These are phyloP conservation scores for Mesoclemmys tuberculata DNA, from an alignment of 2,113 vertebrate genomes.

Conservation along the genomic window DNA sequence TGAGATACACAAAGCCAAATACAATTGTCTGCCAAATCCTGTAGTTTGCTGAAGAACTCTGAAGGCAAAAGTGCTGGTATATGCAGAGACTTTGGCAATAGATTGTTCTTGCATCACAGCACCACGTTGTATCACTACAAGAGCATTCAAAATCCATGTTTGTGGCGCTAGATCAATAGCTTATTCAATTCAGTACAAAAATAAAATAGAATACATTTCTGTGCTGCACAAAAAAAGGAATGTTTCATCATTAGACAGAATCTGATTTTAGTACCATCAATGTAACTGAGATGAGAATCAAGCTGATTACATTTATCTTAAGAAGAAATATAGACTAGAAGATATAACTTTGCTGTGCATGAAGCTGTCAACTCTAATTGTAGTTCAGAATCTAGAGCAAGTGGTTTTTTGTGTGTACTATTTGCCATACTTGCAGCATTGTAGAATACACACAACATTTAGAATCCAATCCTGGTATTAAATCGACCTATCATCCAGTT, in stretches of 20 bases:
- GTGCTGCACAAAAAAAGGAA: not conserved
- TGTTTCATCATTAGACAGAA: not conserved
- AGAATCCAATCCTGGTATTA: constrained; percentile 20
- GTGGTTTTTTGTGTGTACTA: constrained; percentile 17
- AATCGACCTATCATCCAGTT: constrained; percentile 27
- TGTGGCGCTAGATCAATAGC: constrained; percentile 34
- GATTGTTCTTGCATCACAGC: not conserved
- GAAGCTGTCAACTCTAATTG: constrained; percentile 7
- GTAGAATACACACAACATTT: constrained; percentile 32
- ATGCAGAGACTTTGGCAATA: not conserved
- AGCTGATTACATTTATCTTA: not conserved
- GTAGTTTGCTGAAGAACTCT: not conserved
- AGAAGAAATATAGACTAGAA: not conserved
- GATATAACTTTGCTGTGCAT: constrained; percentile 56
- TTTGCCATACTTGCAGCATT: constrained; percentile 5
- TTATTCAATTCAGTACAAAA: not conserved
- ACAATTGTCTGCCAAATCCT: not conserved
- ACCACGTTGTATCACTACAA: not conserved
- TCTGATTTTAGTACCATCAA: not conserved
- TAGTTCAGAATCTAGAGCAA: not conserved
- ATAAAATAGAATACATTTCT: not conserved
- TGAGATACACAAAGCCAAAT: not conserved
- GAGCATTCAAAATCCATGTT: not conserved
- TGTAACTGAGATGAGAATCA: constrained; percentile 42
- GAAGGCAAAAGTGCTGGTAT: constrained; percentile 15